Conservation (phyloP, 2,797 vertebrate species). For the Chanos chanos region DNA sequence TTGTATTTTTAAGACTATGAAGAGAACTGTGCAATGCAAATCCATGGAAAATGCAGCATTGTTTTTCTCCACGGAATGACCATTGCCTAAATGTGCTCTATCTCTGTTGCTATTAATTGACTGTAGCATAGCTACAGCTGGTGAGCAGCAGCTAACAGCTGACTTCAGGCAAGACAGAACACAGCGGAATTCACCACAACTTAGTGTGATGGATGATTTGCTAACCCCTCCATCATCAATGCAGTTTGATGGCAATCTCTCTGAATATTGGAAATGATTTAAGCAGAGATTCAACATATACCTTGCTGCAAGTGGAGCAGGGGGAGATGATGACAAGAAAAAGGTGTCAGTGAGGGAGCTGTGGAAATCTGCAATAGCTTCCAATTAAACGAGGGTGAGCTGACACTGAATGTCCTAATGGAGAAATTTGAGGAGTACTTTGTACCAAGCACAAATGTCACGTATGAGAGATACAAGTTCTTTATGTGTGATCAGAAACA, state of each 20-base stretch:
- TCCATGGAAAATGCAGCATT: too few relatives aligned
- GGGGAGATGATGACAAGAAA: neutral
- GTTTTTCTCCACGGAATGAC: too few relatives aligned
- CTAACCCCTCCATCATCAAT: neutral
- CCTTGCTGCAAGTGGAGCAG: conserved; percentile 6
- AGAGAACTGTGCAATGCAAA: too few relatives aligned
- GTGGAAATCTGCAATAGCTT: conserved; percentile 23
- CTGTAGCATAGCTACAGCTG: too few relatives aligned
- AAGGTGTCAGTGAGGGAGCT: conserved; percentile 3
- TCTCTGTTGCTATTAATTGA: too few relatives aligned
- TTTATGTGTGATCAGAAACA: conserved; percentile 5
- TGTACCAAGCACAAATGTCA: conserved; percentile 11
- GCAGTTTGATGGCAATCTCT: conserved; percentile 9
- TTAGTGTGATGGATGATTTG: neutral
- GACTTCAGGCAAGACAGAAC: too few relatives aligned
- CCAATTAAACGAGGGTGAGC: neutral
- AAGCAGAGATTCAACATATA: conserved; percentile 25
- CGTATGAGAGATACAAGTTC: conserved; percentile 14
- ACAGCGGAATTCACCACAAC: too few relatives aligned
- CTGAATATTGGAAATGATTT: conserved; percentile 25
- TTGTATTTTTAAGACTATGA: too few relatives aligned
- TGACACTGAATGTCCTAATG: conserved; percentile 2
- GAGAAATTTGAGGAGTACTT: conserved; percentile 12
- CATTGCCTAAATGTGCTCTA: too few relatives aligned
- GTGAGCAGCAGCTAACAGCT: too few relatives aligned